Evolutionary conservation across 2,797 vertebrate species (phyloP).

Genomic region (Lepidocolaptes lacrymiger): DNA sequence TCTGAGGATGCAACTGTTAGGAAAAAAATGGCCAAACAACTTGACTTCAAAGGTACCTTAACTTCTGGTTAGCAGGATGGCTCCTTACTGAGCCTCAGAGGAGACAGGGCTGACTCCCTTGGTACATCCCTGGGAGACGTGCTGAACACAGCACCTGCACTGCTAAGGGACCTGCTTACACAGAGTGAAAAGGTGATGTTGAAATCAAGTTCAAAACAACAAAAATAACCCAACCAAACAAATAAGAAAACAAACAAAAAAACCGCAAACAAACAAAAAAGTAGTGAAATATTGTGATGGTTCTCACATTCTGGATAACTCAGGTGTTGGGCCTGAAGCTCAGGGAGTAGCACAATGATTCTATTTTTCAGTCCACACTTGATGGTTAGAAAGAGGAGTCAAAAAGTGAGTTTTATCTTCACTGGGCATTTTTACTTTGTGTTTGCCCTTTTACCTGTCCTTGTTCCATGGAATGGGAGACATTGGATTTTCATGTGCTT

Average conservation of each 20-base stretch:
- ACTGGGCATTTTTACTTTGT: neutral
- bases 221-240: neutral
- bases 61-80: neutral
- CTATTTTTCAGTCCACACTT: neutral
- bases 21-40: neutral
- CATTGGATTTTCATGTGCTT: neutral
- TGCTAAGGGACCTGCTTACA: neutral
- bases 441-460: neutral
- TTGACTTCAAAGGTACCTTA: neutral
- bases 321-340: neutral
- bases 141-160: neutral
- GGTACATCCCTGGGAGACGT: neutral
- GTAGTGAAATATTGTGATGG: neutral
- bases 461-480: neutral
- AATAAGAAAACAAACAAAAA: too few relatives aligned
- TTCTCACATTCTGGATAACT: accelerated
- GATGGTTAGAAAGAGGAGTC: neutral
- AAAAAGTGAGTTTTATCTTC: neutral
- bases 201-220: neutral
- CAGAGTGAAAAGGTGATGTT: neutral
- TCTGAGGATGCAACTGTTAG: neutral
- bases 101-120: neutral
- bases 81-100: neutral
- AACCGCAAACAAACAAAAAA: too few relatives aligned
- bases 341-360: neutral